Conservation (phyloP, 2,113 vertebrate genomes). For the Periophthalmus modestus region DNA sequence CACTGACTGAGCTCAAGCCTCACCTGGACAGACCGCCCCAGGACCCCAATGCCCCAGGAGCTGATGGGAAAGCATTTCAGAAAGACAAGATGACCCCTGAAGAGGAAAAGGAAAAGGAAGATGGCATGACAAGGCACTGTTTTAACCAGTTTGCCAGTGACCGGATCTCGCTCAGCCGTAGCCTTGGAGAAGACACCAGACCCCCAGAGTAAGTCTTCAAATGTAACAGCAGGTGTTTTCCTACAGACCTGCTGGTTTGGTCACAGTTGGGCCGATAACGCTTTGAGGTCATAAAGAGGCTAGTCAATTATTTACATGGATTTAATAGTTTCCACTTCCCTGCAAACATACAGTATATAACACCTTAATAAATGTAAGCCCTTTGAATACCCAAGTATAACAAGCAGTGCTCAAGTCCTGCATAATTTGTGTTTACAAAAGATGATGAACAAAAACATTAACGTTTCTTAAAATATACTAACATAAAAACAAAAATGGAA, state of each 20-base stretch:
- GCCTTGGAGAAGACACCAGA: slow-evolving; percentile 90
- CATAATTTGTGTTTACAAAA: neutral
- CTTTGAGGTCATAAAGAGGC: neutral
- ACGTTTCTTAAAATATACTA: neutral
- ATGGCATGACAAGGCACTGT: slow-evolving; percentile 90
- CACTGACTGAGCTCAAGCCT: slow-evolving; percentile 82
- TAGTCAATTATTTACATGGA: slow-evolving; percentile 30
- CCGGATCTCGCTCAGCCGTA: slow-evolving; percentile 90
- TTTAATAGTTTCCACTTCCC: slow-evolving; percentile 8
- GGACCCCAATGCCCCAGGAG: slow-evolving; percentile 80
- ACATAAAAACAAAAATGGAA: neutral
- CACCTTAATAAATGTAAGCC: neutral
- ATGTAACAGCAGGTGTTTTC: slow-evolving; percentile 23
- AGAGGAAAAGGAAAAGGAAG: slow-evolving; percentile 87
- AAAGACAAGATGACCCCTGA: slow-evolving; percentile 76
- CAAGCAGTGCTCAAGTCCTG: neutral
- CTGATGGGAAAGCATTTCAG: slow-evolving; percentile 82
- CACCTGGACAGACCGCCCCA: slow-evolving; percentile 84
- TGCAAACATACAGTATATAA: neutral
- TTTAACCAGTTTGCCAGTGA: slow-evolving; percentile 97
- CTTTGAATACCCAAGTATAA: neutral
- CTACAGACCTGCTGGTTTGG: slow-evolving; percentile 13
- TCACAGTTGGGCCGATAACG: slow-evolving; percentile 22
- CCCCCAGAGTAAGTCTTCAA: slow-evolving; percentile 87
- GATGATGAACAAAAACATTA: neutral